A percentile compares a stretch with the other conserved stretches of the same genome.
Evolutionary conservation across 2,797 vertebrate species (phyloP).

Genomic region (Gambusia yucatana): DNA sequence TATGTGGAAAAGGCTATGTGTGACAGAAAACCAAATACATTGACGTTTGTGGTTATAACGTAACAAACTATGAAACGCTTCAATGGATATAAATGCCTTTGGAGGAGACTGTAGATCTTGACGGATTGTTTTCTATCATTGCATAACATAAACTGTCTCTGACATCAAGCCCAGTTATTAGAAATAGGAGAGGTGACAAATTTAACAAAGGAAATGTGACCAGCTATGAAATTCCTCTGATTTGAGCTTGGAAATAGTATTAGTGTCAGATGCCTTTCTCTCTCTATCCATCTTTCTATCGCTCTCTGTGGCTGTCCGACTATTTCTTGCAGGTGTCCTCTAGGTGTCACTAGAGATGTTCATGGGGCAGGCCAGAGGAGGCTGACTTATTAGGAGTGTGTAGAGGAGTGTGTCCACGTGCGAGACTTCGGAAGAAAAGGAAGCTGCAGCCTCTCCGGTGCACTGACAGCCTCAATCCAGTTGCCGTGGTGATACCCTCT

Average conservation of each 20-base stretch:
- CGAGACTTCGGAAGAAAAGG: slow-evolving; percentile 13
- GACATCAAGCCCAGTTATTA: slow-evolving; percentile 60
- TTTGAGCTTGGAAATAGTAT: slow-evolving; percentile 51
- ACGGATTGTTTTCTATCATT: slow-evolving; percentile 68
- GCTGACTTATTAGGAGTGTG: slow-evolving; percentile 42
- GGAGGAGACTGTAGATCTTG: slow-evolving; percentile 41
- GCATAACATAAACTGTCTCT: slow-evolving; percentile 59
- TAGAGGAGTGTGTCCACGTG: slow-evolving; percentile 24
- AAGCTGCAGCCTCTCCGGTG: slow-evolving; percentile 54
- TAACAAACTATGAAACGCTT: background rate
- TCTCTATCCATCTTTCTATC: slow-evolving; percentile 28
- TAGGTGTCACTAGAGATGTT: slow-evolving; percentile 83
- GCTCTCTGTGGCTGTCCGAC: slow-evolving; percentile 25
- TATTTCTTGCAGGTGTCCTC: slow-evolving; percentile 61
- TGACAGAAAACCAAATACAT: background rate
- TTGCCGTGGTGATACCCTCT: slow-evolving; percentile 81
- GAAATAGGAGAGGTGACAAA: slow-evolving; percentile 35
- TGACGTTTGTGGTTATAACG: background rate
- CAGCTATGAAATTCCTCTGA: slow-evolving; percentile 53
- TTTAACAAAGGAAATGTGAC: slow-evolving; percentile 64
- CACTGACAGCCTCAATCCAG: slow-evolving; percentile 74
- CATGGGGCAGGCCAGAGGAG: slow-evolving; percentile 45
- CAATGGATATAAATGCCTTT: background rate
- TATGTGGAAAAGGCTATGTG: background rate
- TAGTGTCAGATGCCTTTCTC: slow-evolving; percentile 37